Base-by-base conservation (phyloP, 1,140 invertebrate species). In the Pomacea maculata region DNA sequence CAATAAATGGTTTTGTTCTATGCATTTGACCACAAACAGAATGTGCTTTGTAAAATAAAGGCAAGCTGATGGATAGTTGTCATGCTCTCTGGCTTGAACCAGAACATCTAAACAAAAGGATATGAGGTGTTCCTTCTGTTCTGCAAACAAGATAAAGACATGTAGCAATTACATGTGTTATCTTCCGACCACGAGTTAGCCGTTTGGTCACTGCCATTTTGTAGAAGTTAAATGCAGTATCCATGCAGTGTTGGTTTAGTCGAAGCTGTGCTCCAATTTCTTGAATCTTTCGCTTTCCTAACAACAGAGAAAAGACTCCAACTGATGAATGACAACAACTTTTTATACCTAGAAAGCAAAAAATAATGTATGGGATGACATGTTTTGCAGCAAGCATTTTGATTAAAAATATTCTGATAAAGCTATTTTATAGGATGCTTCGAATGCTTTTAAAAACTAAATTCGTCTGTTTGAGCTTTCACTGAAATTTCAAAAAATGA, bases 91-190 rank as follows among this genome's bases (percentile, higher is more conserved):
- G 34, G 34, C 34, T 45, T 45, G 34, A 45, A 45, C 34, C 34
- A 70, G 21, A 4, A 70, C 11, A 78, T 12, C 7, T 8, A n/a
- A 14, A 29, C 45, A 54, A 93, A 95, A 95, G 94, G 94, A 96
- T 96, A 97, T 96, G 97, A 83, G 96, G 94, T 82, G 97, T 99
- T 80, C 95, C 95, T 92, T 99, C 97, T 34, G 96, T 96, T 82
- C 98, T 93, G 88, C 98, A 99, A 5, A 97, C 98, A 84, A 99
- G 97, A 88, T 99, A 99, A 14, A 99, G 94, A 93, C 98, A 99
- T 70, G 98, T 97, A 79, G 98, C 98, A 90, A 98, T 95, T 80
- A 99, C 97, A 87, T 97, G 96, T n/a, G 94, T 94, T 85, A 96
- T 95, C 83, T 95, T 96, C 52, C 98, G 92, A 61, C 98, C 98